phyloP scores from a whole-genome alignment of 2,113 vertebrate species.

The Xiphias gladius region DNA sequence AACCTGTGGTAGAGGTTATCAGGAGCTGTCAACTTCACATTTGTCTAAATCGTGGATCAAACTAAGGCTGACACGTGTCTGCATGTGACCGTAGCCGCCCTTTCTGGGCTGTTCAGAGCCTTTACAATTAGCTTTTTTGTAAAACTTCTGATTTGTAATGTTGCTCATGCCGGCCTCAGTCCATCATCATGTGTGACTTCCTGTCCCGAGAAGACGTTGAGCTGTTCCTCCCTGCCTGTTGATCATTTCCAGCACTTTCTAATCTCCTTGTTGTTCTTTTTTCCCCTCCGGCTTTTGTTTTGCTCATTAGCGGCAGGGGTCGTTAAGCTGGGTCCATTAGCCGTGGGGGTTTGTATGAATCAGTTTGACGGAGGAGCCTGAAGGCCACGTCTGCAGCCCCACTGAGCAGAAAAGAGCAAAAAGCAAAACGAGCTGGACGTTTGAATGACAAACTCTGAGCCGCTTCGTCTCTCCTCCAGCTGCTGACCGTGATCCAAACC shows the following conservation, averaged over 20 bases:
- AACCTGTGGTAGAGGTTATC: too few relatives aligned
- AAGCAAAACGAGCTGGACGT: neutral
- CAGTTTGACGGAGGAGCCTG: conserved; percentile 13
- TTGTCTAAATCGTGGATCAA: too few relatives aligned
- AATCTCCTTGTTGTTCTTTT: neutral
- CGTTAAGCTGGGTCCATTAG: neutral
- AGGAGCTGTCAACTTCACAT: too few relatives aligned
- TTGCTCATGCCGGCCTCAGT: neutral
- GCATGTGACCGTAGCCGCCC: too few relatives aligned
- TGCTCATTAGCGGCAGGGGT: neutral
- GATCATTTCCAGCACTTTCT: neutral
- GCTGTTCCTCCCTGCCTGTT: neutral
- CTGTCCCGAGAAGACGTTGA: neutral
- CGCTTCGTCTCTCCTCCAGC: too few relatives aligned
- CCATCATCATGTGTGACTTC: neutral
- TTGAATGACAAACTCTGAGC: neutral
- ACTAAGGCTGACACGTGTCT: too few relatives aligned
- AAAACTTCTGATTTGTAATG: too few relatives aligned
- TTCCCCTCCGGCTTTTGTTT: neutral
- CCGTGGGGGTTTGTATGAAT: neutral
- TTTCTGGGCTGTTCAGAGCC: too few relatives aligned
- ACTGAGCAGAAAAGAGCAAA: neutral
- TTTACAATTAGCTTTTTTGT: too few relatives aligned
- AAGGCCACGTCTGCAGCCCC: neutral
- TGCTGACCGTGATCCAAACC: too few relatives aligned